A percentile compares a stretch with the other conserved stretches of the same genome.
These are phyloP conservation scores for Tortricodes alternella DNA, from an alignment of 2,888 invertebrate species.

Conservation along the genomic window DNA sequence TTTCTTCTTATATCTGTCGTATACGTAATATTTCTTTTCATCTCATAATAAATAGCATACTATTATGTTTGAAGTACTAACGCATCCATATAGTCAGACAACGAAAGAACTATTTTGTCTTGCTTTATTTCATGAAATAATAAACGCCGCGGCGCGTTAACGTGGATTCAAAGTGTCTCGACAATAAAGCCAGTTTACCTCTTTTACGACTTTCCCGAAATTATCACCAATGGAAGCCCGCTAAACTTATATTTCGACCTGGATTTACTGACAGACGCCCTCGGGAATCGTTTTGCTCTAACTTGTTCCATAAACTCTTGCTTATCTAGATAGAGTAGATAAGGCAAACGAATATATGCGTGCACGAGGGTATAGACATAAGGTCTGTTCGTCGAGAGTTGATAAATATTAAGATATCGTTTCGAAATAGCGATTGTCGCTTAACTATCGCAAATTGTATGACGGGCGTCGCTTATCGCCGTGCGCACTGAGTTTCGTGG, in stretches of 20 bases:
- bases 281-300: slow-evolving; percentile 40
- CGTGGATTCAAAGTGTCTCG: slow-evolving; percentile 3
- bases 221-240: slow-evolving; percentile 20
- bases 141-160: slow-evolving; percentile 5
- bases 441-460: no score
- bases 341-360: slow-evolving; percentile 22
- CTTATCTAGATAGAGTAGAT: slow-evolving; percentile 30
- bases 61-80: neutral
- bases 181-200: slow-evolving; percentile 17
- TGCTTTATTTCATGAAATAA: neutral
- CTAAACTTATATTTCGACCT: slow-evolving; percentile 47
- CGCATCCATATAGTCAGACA: neutral
- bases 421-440: no score
- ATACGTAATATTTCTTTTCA: no score
- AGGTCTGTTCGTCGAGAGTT: no score
- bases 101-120: no score
- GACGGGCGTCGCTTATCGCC: no score
- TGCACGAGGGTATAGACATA: slow-evolving; percentile 7
- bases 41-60: no score
- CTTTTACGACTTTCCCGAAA: slow-evolving; percentile 17
- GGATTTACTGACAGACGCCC: slow-evolving; percentile 49
- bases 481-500: no score
- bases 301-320: slow-evolving; percentile 28
- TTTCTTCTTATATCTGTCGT: no score
- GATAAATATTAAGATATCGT: no score